These are phyloP conservation scores for Pediacus dermestoides DNA, from an alignment of 2,888 invertebrate genomes.

Conservation along the genomic window DNA sequence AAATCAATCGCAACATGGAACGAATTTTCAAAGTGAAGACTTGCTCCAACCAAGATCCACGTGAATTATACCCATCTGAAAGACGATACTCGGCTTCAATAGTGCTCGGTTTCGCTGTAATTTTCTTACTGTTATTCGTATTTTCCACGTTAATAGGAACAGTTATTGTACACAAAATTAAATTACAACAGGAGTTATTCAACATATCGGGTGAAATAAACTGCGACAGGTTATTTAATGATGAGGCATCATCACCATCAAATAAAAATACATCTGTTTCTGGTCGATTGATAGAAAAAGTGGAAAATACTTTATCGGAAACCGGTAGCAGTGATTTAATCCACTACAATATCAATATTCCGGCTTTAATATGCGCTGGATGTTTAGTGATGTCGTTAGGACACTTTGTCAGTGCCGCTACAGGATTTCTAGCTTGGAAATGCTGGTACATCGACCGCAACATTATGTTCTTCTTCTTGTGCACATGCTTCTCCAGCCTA, in stretches of 20 bases:
- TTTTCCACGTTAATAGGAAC: constrained; percentile 58
- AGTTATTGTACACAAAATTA: constrained; percentile 45
- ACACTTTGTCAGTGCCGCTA: constrained; percentile 53
- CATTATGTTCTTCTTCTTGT: constrained; percentile 60
- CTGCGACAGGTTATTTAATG: constrained; percentile 10
- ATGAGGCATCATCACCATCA: constrained; percentile 4
- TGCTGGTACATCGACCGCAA: constrained; percentile 66
- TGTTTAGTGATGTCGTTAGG: constrained; percentile 55
- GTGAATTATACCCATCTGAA: constrained; percentile 62
- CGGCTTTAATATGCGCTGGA: constrained; percentile 46
- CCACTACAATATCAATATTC: constrained; percentile 28
- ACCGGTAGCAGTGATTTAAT: no score
- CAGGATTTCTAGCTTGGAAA: constrained; percentile 60
- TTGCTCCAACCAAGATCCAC: constrained; percentile 59
- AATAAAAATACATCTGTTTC: constrained; percentile 17
- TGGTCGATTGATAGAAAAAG: constrained; percentile 22
- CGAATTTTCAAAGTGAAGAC: constrained; percentile 66
- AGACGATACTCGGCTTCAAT: constrained; percentile 65
- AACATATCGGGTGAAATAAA: constrained; percentile 8
- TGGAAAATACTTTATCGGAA: constrained; percentile 24
- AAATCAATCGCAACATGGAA: no score
- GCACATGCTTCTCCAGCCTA: constrained; percentile 55
- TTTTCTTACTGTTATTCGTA: constrained; percentile 59
- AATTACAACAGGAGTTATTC: constrained; percentile 11
- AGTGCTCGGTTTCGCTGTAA: constrained; percentile 61